Conservation (phyloP, 2,113 vertebrate species). For the Cyanoliseus patagonus region DNA sequence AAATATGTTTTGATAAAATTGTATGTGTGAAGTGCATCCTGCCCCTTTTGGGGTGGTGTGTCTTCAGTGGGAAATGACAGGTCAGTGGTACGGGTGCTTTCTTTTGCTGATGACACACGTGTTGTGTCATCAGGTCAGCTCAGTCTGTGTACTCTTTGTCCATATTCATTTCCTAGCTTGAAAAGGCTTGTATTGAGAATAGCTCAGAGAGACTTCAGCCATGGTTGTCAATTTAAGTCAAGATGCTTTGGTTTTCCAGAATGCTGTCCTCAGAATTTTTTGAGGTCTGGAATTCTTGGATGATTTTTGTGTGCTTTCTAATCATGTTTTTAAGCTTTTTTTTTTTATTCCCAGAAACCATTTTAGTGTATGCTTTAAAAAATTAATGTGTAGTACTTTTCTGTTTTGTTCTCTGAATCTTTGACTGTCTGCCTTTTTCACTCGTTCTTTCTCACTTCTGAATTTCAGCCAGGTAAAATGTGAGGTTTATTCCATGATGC, state of each 20-base stretch:
- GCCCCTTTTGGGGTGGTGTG: neutral
- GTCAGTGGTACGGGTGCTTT: fast-evolving
- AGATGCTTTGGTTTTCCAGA: neutral
- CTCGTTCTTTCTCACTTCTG: neutral
- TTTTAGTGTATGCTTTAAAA: neutral
- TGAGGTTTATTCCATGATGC: neutral
- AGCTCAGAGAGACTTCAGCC: neutral
- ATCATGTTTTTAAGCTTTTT: neutral
- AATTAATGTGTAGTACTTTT: neutral
- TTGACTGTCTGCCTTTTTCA: neutral
- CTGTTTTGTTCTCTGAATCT: neutral
- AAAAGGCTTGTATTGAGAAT: neutral
- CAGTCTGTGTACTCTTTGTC: neutral
- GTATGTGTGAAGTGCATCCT: neutral
- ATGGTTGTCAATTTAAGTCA: neutral
- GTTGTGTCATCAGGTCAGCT: neutral
- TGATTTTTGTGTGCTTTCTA: neutral
- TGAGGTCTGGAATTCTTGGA: neutral
- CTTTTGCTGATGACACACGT: neutral
- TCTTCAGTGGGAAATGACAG: neutral
- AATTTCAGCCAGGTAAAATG: neutral
- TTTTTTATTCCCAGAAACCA: neutral
- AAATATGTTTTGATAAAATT: neutral
- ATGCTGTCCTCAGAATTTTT: neutral
- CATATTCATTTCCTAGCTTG: neutral